Evolutionary conservation across 2,797 vertebrate species (phyloP).

Genomic region (Arctocebus calabarensis): DNA sequence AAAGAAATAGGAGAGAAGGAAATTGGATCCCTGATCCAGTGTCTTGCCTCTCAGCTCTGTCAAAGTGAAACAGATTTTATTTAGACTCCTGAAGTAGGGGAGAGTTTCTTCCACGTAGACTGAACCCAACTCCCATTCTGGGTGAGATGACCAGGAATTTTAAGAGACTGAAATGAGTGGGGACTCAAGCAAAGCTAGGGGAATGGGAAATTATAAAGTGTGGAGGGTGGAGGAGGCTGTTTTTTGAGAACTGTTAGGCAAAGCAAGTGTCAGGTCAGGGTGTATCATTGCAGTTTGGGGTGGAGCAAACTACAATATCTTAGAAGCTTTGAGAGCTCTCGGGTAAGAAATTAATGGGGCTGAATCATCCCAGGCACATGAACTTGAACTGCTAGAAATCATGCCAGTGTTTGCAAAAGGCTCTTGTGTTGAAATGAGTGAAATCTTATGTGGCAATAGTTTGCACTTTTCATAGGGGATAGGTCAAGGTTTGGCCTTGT

Average conservation of each 20-base stretch:
- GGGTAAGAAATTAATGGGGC: not conserved
- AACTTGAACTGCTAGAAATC: not conserved
- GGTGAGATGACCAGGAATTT: not conserved
- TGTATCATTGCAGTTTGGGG: not conserved
- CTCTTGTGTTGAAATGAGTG: not conserved
- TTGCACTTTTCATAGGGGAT: not conserved
- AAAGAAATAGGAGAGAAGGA: not conserved
- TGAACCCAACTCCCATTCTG: not conserved
- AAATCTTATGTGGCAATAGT: not conserved
- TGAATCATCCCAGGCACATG: not conserved
- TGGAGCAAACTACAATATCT: not conserved
- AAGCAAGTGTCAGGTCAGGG: not conserved
- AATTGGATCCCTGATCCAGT: not conserved
- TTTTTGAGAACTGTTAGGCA: not conserved
- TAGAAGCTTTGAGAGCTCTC: not conserved
- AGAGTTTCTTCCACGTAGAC: not conserved
- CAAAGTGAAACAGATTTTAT: constrained; percentile 18
- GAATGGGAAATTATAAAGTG: not conserved
- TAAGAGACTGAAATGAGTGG: not conserved
- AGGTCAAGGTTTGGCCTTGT: not conserved
- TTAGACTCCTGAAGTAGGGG: not conserved
- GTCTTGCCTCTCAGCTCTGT: not conserved
- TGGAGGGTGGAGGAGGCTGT: not conserved
- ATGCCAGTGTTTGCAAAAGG: not conserved
- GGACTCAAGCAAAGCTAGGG: not conserved